phyloP scores from a whole-genome alignment of 2,797 vertebrate genomes.

The Poecile montanus region DNA sequence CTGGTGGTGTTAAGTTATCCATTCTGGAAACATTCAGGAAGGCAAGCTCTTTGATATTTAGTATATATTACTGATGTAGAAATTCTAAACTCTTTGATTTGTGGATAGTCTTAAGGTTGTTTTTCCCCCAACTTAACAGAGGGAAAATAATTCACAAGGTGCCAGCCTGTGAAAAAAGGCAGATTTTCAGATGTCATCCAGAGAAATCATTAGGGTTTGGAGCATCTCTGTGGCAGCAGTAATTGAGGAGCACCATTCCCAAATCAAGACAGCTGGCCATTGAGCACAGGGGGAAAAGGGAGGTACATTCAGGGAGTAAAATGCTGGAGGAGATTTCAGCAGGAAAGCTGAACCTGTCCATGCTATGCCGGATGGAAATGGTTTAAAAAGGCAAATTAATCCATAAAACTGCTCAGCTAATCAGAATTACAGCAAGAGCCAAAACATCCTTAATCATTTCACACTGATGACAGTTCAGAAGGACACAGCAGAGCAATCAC shows the following conservation, averaged over 20 bases:
- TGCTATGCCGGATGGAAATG: background rate
- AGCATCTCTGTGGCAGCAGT: background rate
- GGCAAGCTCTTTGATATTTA: background rate
- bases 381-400: background rate
- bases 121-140: rapidly evolving
- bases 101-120: background rate
- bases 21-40: background rate
- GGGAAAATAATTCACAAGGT: background rate
- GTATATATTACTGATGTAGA: background rate
- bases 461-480: background rate
- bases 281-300: background rate
- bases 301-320: background rate
- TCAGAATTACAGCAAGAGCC: background rate
- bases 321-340: background rate
- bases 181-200: background rate
- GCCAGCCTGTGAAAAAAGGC: background rate
- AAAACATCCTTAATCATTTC: background rate
- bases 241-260: background rate
- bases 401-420: background rate
- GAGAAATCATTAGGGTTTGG: background rate
- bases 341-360: background rate
- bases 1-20: background rate
- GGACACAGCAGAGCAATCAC: background rate
- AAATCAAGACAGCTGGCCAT: background rate
- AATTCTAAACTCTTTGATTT: background rate